Base-by-base conservation (phyloP, 2,888 invertebrate species). In the Perizoma affinitatum region DNA sequence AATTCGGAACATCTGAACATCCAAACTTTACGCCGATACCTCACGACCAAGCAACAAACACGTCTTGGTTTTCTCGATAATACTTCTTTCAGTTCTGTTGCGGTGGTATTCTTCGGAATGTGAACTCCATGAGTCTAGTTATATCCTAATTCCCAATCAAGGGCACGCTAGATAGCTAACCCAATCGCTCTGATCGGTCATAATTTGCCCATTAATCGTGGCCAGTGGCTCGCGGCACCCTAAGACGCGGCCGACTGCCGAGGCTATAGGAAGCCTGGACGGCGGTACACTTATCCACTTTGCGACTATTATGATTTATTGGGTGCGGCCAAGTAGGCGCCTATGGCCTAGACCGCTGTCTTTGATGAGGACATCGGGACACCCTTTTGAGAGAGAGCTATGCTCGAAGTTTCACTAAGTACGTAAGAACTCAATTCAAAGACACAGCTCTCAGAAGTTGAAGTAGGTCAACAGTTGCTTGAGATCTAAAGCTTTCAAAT, bases 241-340 rank as follows among this genome's bases (percentile, higher is more conserved):
- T 80, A 85, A 84, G 86, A 86, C 80, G 80, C 38, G 38, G 38
- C 69, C 38, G 45, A 4, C 22, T 68, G 66, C 61, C 89, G 86
- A 88, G 89, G 88, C 82, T 88, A 87, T 86, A 87, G 90, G 90
- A 90, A 87, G 82, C 83, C 74, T 73, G 77, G 80, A 75, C 76
- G 74, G 69, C 77, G 42, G 80, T 84, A 84, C 86, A 87, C 85
- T 91, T 91, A 91, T 91, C 83, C 91, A 91, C 90, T 91, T 90
- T 82, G 79, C 69, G 67, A 79, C 87, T 83, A 91, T 91, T 90
- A 90, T 86, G 88, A 90, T 90, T 88, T 90, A 91, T 90, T 87
- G 86, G 66, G 82, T 77, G 72, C 71, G 78, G 70, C 74, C 76
- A 78, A 82, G 82, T 75, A 85, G 83, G 84, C 85, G 86, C 86